These are phyloP conservation scores for Oryzias curvinotus DNA, from an alignment of 2,113 vertebrate species.

Conservation along the genomic window DNA sequence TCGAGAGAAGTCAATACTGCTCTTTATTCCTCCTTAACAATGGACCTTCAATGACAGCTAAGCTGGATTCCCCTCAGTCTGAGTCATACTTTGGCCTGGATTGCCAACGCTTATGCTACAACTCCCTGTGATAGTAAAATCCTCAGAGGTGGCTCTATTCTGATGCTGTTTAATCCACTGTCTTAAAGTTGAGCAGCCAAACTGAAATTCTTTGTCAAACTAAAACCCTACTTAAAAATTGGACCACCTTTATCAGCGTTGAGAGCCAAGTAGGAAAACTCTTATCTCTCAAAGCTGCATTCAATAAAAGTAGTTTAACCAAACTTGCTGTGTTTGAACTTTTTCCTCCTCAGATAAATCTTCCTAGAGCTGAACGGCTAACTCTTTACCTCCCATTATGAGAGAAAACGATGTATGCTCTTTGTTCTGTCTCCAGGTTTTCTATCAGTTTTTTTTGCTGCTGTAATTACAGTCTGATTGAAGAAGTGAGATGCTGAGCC, in stretches of 20 bases:
- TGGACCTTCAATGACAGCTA: constrained; percentile 61
- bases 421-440: constrained; percentile 21
- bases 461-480: constrained; percentile 34
- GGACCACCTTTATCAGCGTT: constrained; percentile 34
- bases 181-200: constrained; percentile 36
- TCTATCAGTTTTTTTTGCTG: constrained; percentile 24
- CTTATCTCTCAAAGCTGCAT: constrained; percentile 1
- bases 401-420: constrained; percentile 27
- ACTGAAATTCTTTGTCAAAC: constrained; percentile 34
- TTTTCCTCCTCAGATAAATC: constrained; percentile 31
- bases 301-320: constrained; percentile 8
- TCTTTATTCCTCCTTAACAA: constrained; percentile 69
- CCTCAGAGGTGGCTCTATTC: constrained; percentile 32
- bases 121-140: constrained; percentile 39
- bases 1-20: constrained; percentile 58
- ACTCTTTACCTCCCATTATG: constrained; percentile 32
- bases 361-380: constrained; percentile 25
- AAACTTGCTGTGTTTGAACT: constrained; percentile 28
- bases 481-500: constrained; percentile 26
- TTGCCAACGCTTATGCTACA: constrained; percentile 29
- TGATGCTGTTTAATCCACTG: constrained; percentile 31
- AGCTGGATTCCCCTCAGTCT: constrained; percentile 59
- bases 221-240: constrained; percentile 29
- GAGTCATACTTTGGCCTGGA: constrained; percentile 59
- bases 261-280: constrained; percentile 34